A percentile compares a stretch with the other conserved stretches of the same genome.
phyloP scores from a whole-genome alignment of 2,797 vertebrate species.

The Mallotus villosus region DNA sequence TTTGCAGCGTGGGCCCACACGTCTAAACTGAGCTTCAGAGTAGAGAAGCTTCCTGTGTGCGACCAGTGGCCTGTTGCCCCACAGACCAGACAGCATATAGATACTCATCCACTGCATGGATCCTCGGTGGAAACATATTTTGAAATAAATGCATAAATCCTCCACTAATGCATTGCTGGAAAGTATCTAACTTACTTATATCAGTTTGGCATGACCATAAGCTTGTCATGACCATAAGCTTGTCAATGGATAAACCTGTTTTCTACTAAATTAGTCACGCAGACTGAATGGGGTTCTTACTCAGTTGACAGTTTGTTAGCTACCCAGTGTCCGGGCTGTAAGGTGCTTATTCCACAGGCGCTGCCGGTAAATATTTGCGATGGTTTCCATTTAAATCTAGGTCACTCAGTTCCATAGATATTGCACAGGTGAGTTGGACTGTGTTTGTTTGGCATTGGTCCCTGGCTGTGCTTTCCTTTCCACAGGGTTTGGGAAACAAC shows the following conservation, averaged over 20 bases:
- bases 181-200: neutral
- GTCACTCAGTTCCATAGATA: constrained; percentile 69
- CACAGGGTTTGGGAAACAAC: constrained; percentile 67
- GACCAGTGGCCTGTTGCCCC: constrained; percentile 33
- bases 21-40: constrained; percentile 73
- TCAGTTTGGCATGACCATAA: constrained; percentile 31
- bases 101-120: constrained; percentile 29
- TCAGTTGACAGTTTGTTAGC: constrained; percentile 73
- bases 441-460: constrained; percentile 74
- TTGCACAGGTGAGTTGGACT: constrained; percentile 28
- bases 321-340: constrained; percentile 61
- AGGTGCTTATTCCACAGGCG: constrained; percentile 67
- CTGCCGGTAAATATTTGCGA: constrained; percentile 77
- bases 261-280: constrained; percentile 71
- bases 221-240: constrained; percentile 42
- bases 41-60: constrained; percentile 42
- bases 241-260: constrained; percentile 61
- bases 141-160: neutral
- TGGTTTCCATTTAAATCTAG: constrained; percentile 77
- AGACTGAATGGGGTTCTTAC: constrained; percentile 60
- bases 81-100: constrained; percentile 55
- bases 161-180: neutral
- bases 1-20: constrained; percentile 74
- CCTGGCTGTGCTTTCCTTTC: constrained; percentile 68
- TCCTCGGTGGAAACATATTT: constrained; percentile 29